These are phyloP conservation scores for Andinoacara biseriatus DNA, from an alignment of 2,113 vertebrate genomes.

Conservation along the genomic window DNA sequence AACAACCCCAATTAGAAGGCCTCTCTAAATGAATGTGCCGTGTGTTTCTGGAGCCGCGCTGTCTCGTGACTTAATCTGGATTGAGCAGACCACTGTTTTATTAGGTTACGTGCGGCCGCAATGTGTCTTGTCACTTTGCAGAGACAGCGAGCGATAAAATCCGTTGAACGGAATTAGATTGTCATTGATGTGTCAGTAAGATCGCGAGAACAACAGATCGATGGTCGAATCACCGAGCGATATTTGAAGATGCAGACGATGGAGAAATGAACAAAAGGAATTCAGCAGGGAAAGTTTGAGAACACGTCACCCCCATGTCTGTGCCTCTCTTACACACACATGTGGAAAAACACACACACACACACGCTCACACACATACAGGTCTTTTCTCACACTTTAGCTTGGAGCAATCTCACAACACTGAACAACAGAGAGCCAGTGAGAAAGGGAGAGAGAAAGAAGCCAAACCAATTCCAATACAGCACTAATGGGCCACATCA, in stretches of 20 bases:
- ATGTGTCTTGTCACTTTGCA: slow-evolving; percentile 86
- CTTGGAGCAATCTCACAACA: slow-evolving; percentile 78
- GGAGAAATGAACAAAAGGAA: slow-evolving; percentile 58
- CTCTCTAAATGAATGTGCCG: slow-evolving; percentile 73
- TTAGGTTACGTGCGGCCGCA: slow-evolving; percentile 79
- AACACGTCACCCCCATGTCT: not conserved
- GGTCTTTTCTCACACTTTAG: slow-evolving; percentile 72
- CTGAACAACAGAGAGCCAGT: slow-evolving; percentile 69
- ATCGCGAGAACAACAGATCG: slow-evolving; percentile 83
- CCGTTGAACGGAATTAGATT: slow-evolving; percentile 83
- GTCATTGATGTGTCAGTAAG: slow-evolving; percentile 81
- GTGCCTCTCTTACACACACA: not conserved
- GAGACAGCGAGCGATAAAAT: slow-evolving; percentile 79
- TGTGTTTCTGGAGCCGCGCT: slow-evolving; percentile 50
- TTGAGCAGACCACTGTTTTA: slow-evolving; percentile 76
- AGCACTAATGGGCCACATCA: slow-evolving; percentile 87
- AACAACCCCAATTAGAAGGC: slow-evolving; percentile 69
- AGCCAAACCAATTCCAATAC: slow-evolving; percentile 83
- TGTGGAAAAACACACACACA: not conserved
- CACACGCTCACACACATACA: slow-evolving; percentile 29
- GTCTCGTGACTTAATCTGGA: slow-evolving; percentile 81
- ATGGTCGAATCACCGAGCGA: slow-evolving; percentile 71
- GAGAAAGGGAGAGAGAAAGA: slow-evolving; percentile 65
- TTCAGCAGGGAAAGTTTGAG: slow-evolving; percentile 66
- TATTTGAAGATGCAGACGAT: slow-evolving; percentile 62